These are phyloP conservation scores for Drosophila albomicans DNA, from an alignment of 1,140 invertebrate species.

Conservation along the genomic window DNA sequence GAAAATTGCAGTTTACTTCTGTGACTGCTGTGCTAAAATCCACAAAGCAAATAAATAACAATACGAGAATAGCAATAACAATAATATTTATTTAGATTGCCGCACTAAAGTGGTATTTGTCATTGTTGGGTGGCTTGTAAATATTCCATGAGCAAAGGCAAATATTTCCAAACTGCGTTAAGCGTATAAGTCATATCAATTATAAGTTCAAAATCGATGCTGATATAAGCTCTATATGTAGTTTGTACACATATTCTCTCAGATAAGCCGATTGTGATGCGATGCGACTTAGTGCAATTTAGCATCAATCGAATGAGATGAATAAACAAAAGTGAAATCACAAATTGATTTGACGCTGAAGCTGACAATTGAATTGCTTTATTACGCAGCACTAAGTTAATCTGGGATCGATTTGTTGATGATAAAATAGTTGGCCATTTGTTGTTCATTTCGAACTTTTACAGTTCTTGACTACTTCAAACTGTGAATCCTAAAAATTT, in stretches of 20 bases:
- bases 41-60: slow-evolving; percentile 24
- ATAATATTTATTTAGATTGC: slow-evolving; percentile 48
- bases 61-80: slow-evolving; percentile 26
- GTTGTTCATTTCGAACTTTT: no score
- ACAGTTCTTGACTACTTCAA: no score
- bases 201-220: slow-evolving; percentile 26
- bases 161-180: slow-evolving; percentile 24
- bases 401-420: background rate
- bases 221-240: slow-evolving; percentile 15
- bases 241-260: background rate
- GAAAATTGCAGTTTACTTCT: slow-evolving; percentile 44
- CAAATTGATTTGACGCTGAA: background rate
- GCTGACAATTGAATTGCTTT: slow-evolving; percentile 2
- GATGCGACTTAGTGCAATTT: slow-evolving; percentile 6
- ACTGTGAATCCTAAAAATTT: no score
- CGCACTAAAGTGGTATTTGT: slow-evolving; percentile 32
- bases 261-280: slow-evolving; percentile 36
- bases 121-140: slow-evolving; percentile 30
- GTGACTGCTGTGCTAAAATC: background rate
- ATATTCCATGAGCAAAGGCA: slow-evolving; percentile 54
- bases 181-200: slow-evolving; percentile 39
- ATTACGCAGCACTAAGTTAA: background rate
- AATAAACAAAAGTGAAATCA: slow-evolving; percentile 8
- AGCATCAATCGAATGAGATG: slow-evolving; percentile 1
- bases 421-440: no score